Evolutionary conservation across 1,140 invertebrate genomes (phyloP), one percentile per base, ranked within the genome.

Genomic region (Brachionus asplanchnoidis): DNA sequence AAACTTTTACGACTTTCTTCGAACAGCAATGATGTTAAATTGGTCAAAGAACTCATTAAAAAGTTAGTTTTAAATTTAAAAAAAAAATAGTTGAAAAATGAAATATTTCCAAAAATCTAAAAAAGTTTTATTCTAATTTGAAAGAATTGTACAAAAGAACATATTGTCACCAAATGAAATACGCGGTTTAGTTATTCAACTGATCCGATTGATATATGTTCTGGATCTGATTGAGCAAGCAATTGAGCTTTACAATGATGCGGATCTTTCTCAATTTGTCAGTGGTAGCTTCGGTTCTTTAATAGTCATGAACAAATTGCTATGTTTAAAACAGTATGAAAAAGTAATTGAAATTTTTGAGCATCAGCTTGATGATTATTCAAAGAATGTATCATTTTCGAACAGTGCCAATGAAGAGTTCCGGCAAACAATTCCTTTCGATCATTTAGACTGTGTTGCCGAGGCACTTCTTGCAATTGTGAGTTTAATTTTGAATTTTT

Each of bases 361-460:
- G 12, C 14, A 65, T n/a, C 79, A 82, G 36, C 20, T 82, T 11
- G 40, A 32, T 26, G 14, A 60, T 14, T 82, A 65, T 65, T 65
- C 53, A 42, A 60, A 9, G 20, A 56, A 65, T 23, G 26, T 42
- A 46, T 82, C 79, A 12, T 82, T 65, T 82, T 82, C 79, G 7
- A 82, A 28, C 40, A 82, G 40, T 23, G 9, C 79, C 1, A 60
- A 9, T 42, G 53, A 65, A n/a, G 32, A 65, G 12, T 82, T 82
- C 32, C 50, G 79, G 42, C 79, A 82, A 65, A 44, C 17, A 9
- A 82, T 82, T 12, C 79, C 79, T 26, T 82, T 82, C 23, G 79
- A 82, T 65, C 79, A 82, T 23, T 42, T 82, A 32, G 65, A 82
- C 26, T 65, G 79, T 68, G 79, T 82, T 14, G 20, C 65, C 20